Conservation (phyloP, 2,888 invertebrate genomes). For the Omphaloscelis lunosa region DNA sequence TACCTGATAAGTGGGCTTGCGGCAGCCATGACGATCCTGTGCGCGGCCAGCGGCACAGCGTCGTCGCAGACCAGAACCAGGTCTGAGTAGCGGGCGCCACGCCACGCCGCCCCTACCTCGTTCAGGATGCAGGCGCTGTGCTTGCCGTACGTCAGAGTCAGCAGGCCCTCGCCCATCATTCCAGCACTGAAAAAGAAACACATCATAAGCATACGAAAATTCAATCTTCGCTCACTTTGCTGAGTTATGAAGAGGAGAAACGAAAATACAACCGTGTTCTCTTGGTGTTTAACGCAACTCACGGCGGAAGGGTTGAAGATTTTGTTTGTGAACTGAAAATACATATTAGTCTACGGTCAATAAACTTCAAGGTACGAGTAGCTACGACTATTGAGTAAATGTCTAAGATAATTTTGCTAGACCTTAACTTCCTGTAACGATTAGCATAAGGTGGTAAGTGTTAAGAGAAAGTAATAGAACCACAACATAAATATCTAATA, state of each 20-base stretch:
- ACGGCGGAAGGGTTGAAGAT: conserved; percentile 8
- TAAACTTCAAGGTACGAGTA: not conserved
- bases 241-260: conserved; percentile 11
- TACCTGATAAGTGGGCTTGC: conserved; percentile 96
- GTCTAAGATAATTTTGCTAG: conserved; percentile 5
- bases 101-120: conserved; percentile 97
- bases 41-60: conserved; percentile 95
- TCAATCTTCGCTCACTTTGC: conserved; percentile 28
- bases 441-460: conserved; percentile 22
- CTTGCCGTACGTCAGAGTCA: conserved; percentile 98
- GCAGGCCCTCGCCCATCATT: conserved; percentile 93
- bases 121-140: conserved; percentile 98
- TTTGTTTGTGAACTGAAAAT: conserved; percentile 36
- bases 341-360: not conserved
- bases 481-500: conserved; percentile 1
- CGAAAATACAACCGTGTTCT: conserved; percentile 36
- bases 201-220: conserved; percentile 35
- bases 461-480: conserved; percentile 36
- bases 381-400: not conserved
- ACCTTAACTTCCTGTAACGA: conserved; percentile 18
- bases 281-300: conserved; percentile 29
- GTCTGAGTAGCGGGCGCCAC: conserved; percentile 96
- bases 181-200: conserved; percentile 85
- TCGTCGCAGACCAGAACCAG: conserved; percentile 96
- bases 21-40: conserved; percentile 96